These are phyloP conservation scores for Manacus vitellinus DNA, from an alignment of 2,113 vertebrate genomes.

Conservation along the genomic window DNA sequence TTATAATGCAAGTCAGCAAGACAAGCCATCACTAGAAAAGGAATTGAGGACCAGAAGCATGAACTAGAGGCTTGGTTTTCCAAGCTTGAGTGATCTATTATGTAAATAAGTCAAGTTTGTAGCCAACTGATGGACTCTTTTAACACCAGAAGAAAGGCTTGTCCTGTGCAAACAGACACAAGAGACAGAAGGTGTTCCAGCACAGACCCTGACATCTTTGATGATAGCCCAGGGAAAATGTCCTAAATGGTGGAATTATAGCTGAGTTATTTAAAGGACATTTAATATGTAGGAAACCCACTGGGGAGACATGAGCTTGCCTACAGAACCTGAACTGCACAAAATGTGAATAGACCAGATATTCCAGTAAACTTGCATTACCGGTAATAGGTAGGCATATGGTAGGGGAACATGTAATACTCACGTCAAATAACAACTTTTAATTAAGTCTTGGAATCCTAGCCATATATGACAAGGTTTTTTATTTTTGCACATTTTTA, in stretches of 20 bases:
- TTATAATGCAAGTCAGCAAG: neutral
- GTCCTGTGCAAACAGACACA: neutral
- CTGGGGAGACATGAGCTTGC: neutral
- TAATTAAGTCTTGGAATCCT: neutral
- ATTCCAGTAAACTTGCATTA: neutral
- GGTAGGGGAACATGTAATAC: neutral
- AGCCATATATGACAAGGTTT: neutral
- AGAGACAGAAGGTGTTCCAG: neutral
- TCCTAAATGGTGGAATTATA: neutral
- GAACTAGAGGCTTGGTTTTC: neutral
- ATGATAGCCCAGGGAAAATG: neutral
- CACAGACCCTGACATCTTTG: neutral
- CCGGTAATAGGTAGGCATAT: neutral
- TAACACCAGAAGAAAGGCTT: neutral
- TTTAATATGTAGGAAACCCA: neutral
- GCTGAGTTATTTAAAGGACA: neutral
- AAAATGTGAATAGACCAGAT: neutral
- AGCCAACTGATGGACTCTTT: neutral
- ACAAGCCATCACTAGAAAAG: neutral
- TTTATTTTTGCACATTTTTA: neutral
- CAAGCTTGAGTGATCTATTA: fast-evolving
- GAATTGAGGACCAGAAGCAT: neutral
- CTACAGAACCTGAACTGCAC: neutral
- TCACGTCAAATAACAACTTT: neutral
- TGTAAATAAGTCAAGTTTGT: neutral